A percentile compares a stretch with the other conserved stretches of the same genome.
phyloP scores from a whole-genome alignment of 2,888 invertebrate species.

The Serripes groenlandicus region DNA sequence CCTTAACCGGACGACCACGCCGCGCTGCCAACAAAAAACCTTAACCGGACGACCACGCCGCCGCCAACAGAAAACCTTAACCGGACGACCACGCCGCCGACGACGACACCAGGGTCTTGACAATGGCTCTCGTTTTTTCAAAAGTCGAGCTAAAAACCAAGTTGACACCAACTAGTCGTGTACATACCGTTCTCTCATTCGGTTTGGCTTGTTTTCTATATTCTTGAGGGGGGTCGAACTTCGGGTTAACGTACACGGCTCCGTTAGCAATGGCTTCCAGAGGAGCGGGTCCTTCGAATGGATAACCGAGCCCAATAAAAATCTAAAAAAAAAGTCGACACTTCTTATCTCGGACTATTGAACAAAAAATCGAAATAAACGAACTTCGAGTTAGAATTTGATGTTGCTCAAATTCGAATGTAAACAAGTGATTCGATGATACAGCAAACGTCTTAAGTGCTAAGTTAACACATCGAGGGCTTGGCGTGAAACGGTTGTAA shows the following conservation, averaged over 20 bases:
- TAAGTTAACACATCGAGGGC: background rate
- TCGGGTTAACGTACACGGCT: conserved; percentile 87
- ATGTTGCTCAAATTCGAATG: background rate
- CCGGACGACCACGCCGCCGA: too few species aligned
- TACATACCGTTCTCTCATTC: conserved; percentile 85
- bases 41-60: background rate
- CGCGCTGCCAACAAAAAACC: background rate
- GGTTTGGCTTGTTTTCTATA: conserved; percentile 86
- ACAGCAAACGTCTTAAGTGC: background rate
- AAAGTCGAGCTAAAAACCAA: background rate
- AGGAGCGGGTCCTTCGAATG: conserved; percentile 87
- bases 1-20: background rate
- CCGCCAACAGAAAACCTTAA: too few species aligned
- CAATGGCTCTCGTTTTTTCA: background rate
- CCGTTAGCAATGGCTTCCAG: conserved; percentile 87
- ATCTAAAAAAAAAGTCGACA: conserved; percentile 74
- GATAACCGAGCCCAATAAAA: conserved; percentile 87
- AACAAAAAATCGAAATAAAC: background rate
- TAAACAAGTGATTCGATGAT: background rate
- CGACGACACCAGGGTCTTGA: background rate
- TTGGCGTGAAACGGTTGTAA: background rate
- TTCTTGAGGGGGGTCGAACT: conserved; percentile 85
- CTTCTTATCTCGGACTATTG: too few species aligned
- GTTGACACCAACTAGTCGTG: too few species aligned
- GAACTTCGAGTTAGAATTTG: background rate